Percentiles rank a stretch among this genome's conserved stretches.
phyloP scores from a whole-genome alignment of 2,797 vertebrate species.

The Parauchenoglanis punctatus region DNA sequence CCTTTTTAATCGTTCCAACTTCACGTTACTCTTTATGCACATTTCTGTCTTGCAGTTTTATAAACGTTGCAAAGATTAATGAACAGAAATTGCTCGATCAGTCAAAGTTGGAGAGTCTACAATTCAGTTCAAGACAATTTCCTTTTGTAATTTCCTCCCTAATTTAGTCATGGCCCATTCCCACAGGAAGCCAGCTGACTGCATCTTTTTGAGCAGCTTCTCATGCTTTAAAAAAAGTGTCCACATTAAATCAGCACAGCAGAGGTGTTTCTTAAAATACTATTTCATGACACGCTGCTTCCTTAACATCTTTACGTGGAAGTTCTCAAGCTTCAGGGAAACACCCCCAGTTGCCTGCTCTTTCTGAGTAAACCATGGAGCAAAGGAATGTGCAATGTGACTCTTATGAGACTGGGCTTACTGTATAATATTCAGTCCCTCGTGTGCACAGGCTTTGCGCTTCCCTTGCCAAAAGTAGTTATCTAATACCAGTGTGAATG shows the following conservation, averaged over 20 bases:
- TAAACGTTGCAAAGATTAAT: not conserved
- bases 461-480: not conserved
- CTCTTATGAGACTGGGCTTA: not conserved
- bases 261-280: not conserved
- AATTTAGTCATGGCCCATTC: not conserved
- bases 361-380: slow-evolving; percentile 13
- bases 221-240: not conserved
- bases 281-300: not conserved
- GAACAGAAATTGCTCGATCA: not conserved
- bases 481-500: slow-evolving; percentile 12
- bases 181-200: not conserved
- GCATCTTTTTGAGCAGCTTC: not conserved
- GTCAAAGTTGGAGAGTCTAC: not conserved
- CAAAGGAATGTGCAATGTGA: slow-evolving; percentile 14
- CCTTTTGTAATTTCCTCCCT: not conserved
- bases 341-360: not conserved
- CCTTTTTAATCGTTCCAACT: not conserved
- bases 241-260: not conserved
- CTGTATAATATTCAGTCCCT: not conserved
- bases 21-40: not conserved
- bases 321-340: not conserved
- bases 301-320: slow-evolving; percentile 2
- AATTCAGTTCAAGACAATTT: not conserved
- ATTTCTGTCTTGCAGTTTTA: not conserved
- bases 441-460: not conserved